These are phyloP conservation scores for Pelvicachromis taeniatus DNA, from an alignment of 2,113 vertebrate species.

Conservation along the genomic window DNA sequence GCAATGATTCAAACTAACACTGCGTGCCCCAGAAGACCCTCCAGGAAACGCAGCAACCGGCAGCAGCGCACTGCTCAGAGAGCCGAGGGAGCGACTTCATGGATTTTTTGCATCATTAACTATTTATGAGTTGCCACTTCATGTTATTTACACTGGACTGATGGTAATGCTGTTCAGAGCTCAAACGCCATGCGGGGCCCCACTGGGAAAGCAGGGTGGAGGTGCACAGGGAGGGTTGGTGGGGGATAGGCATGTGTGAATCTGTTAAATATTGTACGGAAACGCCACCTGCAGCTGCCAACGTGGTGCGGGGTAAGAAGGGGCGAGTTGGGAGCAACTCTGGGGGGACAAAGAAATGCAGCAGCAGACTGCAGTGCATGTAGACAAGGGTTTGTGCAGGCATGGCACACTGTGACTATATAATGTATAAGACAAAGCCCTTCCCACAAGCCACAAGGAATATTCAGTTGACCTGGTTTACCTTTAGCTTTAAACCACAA, in stretches of 20 bases:
- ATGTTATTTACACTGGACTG: constrained; percentile 88
- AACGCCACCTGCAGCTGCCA: constrained; percentile 80
- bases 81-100: constrained; percentile 73
- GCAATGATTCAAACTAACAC: constrained; percentile 66
- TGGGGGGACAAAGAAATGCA: constrained; percentile 2
- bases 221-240: constrained; percentile 13
- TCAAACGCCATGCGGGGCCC: constrained; percentile 68
- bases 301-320: constrained; percentile 43
- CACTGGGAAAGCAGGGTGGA: constrained; percentile 48
- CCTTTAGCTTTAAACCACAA: constrained; percentile 47
- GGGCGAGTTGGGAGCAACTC: constrained; percentile 24
- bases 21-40: constrained; percentile 49
- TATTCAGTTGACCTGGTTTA: constrained; percentile 73
- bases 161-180: constrained; percentile 78
- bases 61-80: constrained; percentile 8
- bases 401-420: constrained; percentile 32
- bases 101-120: constrained; percentile 82
- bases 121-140: constrained; percentile 91
- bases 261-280: constrained; percentile 77
- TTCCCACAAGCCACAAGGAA: constrained; percentile 52
- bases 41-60: constrained; percentile 48
- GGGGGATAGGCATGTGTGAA: constrained; percentile 71
- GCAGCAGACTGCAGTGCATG: constrained; percentile 32
- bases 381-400: constrained; percentile 3
- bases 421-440: constrained; percentile 55